phyloP scores from a whole-genome alignment of 1,140 invertebrate species.

The Euura saliciscinereae region DNA sequence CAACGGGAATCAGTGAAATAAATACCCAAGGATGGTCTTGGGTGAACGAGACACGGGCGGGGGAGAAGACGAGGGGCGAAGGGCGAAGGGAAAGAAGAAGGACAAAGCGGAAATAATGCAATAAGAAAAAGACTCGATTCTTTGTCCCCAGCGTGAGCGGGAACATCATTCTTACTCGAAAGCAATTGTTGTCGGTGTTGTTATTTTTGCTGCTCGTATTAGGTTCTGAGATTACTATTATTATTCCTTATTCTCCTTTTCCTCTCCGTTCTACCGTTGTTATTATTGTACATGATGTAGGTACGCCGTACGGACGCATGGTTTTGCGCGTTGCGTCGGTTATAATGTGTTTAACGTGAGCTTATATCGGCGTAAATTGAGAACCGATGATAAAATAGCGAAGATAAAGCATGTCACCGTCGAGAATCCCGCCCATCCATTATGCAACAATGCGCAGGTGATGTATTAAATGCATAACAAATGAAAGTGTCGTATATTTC shows the following conservation, averaged over 20 bases:
- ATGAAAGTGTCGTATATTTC: background rate
- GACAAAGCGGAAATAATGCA: constrained; percentile 14
- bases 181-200: background rate
- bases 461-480: constrained; percentile 2
- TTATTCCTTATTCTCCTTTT: background rate
- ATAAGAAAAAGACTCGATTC: constrained; percentile 10
- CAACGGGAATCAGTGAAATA: background rate
- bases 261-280: background rate
- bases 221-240: background rate
- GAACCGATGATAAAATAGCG: background rate
- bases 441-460: constrained; percentile 3
- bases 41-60: background rate
- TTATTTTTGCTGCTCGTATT: background rate
- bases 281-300: background rate
- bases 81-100: constrained; percentile 10
- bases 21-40: background rate
- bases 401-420: background rate
- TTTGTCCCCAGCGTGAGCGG: constrained; percentile 12
- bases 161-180: constrained; percentile 4
- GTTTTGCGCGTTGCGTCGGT: too few relatives aligned
- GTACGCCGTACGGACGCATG: background rate
- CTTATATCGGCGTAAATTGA: background rate
- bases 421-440: background rate
- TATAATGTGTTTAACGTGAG: too few relatives aligned
- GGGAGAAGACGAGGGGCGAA: constrained; percentile 7